Base-by-base conservation (phyloP, 2,113 vertebrate species). In the Phycodurus eques region DNA sequence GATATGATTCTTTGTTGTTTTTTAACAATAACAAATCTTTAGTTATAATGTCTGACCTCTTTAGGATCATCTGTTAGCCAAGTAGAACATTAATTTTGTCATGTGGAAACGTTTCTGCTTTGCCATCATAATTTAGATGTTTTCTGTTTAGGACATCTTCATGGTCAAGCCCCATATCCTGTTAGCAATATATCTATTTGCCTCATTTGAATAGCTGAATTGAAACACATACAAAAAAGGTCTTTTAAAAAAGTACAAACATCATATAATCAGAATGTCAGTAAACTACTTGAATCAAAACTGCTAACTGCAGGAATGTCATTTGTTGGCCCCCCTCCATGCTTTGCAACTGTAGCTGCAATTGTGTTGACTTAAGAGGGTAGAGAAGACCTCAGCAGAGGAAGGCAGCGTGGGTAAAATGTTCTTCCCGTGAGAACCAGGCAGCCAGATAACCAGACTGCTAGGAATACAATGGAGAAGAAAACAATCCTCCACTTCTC, bases 401-500 rank as follows among this genome's bases (percentile, higher is more conserved):
- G 20, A 73, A 74, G 47, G 54, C 74, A 70, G 51, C 35, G 6
- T 68, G 62, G 49, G 70, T 63, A 84, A 75, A 43, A 72, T 75
- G 67, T 66, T 72, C 67, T 87, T 87, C 85, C 82, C 75, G 20
- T 83, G 86, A 83, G 86, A 89, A 88, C 69, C 70, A 71, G 53
- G 19, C 56, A 19, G 62, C 60, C 74, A 39, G 35, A 39, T 1
- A 39, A 39, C 35, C 6, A 39, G 27, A 65, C 43, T 66, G 64
- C 64, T 66, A 8, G 22, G 44, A 66, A 49, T 66, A 44, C 64
- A 66, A 66, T 47, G 22, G 43, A 47, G 64, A 66, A 64, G 13
- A 74, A 78, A 44, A 54, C 67, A 57, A 63, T 54, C 49, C 13
- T 63, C 8, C 31, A 42, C 19, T 51, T 74, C 76, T 77, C 66